These are phyloP conservation scores for Prionailurus bengalensis DNA, from an alignment of 2,113 vertebrate genomes.

Conservation along the genomic window DNA sequence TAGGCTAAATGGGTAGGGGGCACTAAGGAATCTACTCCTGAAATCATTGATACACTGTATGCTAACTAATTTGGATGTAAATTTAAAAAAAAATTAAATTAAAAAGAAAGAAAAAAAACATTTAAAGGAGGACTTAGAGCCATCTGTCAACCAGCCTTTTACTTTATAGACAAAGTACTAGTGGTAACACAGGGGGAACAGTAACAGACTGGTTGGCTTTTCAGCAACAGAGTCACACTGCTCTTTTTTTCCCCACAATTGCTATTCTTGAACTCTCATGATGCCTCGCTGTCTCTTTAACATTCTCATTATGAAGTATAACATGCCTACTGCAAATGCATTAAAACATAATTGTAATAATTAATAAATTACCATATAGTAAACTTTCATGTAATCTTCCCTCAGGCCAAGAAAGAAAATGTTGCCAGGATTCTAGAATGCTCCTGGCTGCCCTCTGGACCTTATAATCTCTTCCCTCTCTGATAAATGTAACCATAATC, in stretches of 20 bases:
- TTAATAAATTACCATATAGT: neutral
- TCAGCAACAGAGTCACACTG: neutral
- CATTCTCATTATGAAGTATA: neutral
- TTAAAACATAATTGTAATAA: neutral
- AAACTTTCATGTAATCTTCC: neutral
- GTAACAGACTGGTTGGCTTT: neutral
- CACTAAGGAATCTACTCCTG: no score
- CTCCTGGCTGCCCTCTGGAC: neutral
- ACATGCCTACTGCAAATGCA: neutral
- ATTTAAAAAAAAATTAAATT: no score
- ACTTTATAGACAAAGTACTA: neutral
- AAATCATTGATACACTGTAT: no score
- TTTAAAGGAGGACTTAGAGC: neutral
- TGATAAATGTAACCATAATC: neutral
- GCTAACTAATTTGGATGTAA: no score
- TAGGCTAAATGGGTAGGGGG: no score
- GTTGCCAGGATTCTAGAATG: neutral
- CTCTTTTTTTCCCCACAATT: neutral
- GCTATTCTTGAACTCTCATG: neutral
- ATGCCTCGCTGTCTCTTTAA: neutral
- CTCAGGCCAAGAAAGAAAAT: neutral
- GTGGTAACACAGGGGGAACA: neutral
- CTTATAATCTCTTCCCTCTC: neutral
- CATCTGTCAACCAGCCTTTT: neutral
- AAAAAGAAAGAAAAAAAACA: neutral